Base-by-base conservation (phyloP, 2,797 vertebrate genomes). In the Sarcophilus harrisii region DNA sequence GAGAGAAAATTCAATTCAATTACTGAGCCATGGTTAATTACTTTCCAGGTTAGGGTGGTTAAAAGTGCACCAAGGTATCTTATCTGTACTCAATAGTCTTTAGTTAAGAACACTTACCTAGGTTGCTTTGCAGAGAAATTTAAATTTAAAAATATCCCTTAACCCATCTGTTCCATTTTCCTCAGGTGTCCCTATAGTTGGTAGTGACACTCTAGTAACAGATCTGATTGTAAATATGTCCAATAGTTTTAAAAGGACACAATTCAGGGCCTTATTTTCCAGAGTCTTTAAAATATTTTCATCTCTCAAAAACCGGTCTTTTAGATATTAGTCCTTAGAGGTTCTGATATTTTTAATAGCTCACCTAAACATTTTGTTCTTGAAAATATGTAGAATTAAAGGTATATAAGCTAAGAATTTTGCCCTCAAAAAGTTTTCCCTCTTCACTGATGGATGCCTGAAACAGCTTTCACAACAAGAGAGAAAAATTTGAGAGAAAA, bases 1-100 rank as follows among this genome's bases (percentile, higher is more conserved):
- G 92, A 97, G 97, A 95, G 94, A 96, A 96, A 97, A 97, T 97
- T 97, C 98, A 97, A 97, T 98, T 98, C 97, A 98, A 97, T 98
- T 98, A 97, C 97, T 97, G 97, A 97, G 97, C 94, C 95, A 30
- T 24, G 0, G 96, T 97, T 98, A 98, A 98, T 98, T 98, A 97
- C 98, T 98, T 98, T 97, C 97, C 96, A 93, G 97, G 97, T 97
- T 95, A 97, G 96, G 97, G 94, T 94, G 96, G 97, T 96, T 97
- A 94, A 97, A 97, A 97, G 94, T 97, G 96, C 96, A 97, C 93
- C 90, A 92, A 94, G 92, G 94, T 95, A 93, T 96, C 97, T 97
- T 97, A 91, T 94, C 97, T 93, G 58, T 94, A 92, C 95, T 98
- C 98, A 98, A 97, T 97, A 98, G 90, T 97, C 38, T 98, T 97